Base-by-base conservation (phyloP, 1,140 invertebrate genomes). In the Nilaparvata lugens region DNA sequence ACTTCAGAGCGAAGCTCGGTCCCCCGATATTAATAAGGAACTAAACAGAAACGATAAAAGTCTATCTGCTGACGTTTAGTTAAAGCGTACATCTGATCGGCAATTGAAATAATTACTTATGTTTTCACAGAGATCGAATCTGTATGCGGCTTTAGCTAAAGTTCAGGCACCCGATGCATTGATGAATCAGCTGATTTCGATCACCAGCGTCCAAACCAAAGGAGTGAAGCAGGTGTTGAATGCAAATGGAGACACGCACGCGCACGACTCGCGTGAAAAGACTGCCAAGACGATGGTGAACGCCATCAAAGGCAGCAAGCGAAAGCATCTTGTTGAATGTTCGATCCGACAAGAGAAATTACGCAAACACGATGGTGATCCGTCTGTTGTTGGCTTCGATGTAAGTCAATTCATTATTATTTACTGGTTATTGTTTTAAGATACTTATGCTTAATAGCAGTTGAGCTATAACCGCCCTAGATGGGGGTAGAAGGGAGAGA, bases 191-290 rank as follows among this genome's bases (percentile, higher is more conserved):
- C 80, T 95, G 64, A 83, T 86, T 2, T 87, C 89, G 21, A 85
- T 95, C 23, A 81, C 89, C 16, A 75, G 84, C 48, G 74, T 92
- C 13, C 92, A 96, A 76, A 94, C 92, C 0, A 86, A 90, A 73
- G 92, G 90, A 11, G 72, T 91, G 0, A 93, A 93, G 73, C 85
- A 83, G 52, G 28, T 62, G 9, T 35, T 35, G 31, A 35, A 35
- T 35, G 7, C 31, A 35, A 35, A 35, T 11, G 31, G 13, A 35
- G 13, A 35, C n/a, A n/a, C n/a, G n/a, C n/a, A n/a, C 31, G 31
- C 31, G 13, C 2, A 11, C 7, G 31, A 35, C 7, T 35, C 31
- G 13, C 7, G 31, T 35, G 31, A 35, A 11, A 35, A 35, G 13
- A 35, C 9, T 24, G 28, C 40, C 14, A 24, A 54, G 28, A 60